phyloP scores from a whole-genome alignment of 2,113 vertebrate species.

The Hystrix cristata region DNA sequence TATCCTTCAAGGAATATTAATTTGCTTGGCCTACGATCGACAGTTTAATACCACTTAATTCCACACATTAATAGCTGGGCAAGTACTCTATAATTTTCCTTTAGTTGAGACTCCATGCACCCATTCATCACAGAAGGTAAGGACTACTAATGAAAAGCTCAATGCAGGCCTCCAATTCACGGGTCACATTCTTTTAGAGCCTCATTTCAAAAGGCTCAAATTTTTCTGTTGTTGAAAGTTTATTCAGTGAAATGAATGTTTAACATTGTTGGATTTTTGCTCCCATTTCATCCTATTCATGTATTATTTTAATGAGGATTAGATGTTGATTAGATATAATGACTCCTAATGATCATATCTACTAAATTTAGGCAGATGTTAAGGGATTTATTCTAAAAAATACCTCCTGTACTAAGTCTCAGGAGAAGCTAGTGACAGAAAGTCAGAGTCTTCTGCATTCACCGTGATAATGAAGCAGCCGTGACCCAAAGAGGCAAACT shows the following conservation, averaged over 20 bases:
- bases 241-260: slow-evolving; percentile 86
- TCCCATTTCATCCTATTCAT: slow-evolving; percentile 86
- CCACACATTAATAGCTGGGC: neutral
- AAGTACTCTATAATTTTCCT: neutral
- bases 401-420: slow-evolving; percentile 88
- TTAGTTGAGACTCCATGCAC: neutral
- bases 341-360: slow-evolving; percentile 90
- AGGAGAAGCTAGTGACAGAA: slow-evolving; percentile 77
- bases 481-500: slow-evolving; percentile 83
- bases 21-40: neutral
- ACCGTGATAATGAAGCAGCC: slow-evolving; percentile 86
- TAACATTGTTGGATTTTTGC: slow-evolving; percentile 85
- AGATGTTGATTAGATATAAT: slow-evolving; percentile 91
- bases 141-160: neutral
- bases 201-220: slow-evolving; percentile 65
- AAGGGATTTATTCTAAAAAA: slow-evolving; percentile 90
- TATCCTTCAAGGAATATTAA: neutral
- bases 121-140: neutral
- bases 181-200: neutral
- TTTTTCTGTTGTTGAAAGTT: slow-evolving; percentile 78
- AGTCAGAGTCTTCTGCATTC: slow-evolving; percentile 83
- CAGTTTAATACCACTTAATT: neutral
- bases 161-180: slow-evolving; percentile 18
- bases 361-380: slow-evolving; percentile 92
- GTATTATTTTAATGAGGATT: slow-evolving; percentile 88